Base-by-base conservation (phyloP, 1,140 invertebrate species). In the Platyscapa corneri region DNA sequence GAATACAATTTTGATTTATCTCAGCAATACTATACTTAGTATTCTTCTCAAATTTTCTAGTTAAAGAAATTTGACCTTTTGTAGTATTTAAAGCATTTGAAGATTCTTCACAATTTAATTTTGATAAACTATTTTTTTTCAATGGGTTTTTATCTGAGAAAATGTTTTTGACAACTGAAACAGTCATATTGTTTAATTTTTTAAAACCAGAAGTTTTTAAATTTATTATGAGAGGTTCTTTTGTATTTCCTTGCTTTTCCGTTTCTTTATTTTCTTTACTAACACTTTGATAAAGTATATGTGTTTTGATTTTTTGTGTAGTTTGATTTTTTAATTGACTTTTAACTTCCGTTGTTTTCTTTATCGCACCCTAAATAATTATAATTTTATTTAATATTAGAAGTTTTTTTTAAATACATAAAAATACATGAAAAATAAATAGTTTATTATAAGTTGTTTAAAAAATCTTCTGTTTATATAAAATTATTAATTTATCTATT, bases 361-460 rank as follows among this genome's bases (percentile, higher is more conserved):
- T 91, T 46, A 87, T 88, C 14, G 88, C 85, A 42, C 87, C 88
- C 89, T 90, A 34, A 87, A 75, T 37, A 64, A 64, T 34, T 56
- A 77, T 46, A 46, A 34, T 32, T 37, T 10, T 70, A 1, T 37
- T 70, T 70, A 70, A 6, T 65, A 37, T 34, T 37, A 70, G 0
- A 70, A 16, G 2, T 76, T 46, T 0, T 30, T 49, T n/a, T n/a
- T 49, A 76, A 76, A 76, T 8, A 49, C 14, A 49, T 37, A 76
- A 49, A 56, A n/a, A 34, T 64, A 60, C 14, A 74, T 56, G 20
- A 23, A 27, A n/a, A 34, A n/a, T n/a, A 53, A 53, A 53, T 53
- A 16, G 18, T 16, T 53, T 34, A 67, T 10, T 67, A 32, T 10
- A 32, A 67, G 6, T 67, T 67, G 20, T 30, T 76, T 16, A 10